Evolutionary conservation across 2,888 invertebrate genomes (phyloP).

Genomic region (Eilema griseolum): DNA sequence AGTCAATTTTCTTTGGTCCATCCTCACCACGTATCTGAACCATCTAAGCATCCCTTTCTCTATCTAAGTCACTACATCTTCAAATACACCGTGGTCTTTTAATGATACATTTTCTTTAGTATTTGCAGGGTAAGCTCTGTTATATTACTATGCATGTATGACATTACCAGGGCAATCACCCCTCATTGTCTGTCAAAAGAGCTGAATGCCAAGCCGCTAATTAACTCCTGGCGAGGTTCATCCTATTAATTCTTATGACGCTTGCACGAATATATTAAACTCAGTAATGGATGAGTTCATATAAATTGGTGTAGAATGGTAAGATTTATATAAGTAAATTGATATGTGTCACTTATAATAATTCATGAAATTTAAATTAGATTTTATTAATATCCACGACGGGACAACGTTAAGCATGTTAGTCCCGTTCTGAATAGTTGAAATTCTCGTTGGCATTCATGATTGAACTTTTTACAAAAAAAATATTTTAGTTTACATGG

Average conservation of each 20-base stretch:
- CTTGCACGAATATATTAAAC: conserved; percentile 16
- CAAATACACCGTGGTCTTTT: no score
- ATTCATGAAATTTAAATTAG: neutral
- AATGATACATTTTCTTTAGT: no score
- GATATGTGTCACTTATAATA: neutral
- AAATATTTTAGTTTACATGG: no score
- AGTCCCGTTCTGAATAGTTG: no score
- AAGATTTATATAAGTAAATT: neutral
- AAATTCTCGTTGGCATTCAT: no score
- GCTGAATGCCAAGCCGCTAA: conserved; percentile 4
- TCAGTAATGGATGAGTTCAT: neutral
- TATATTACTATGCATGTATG: neutral
- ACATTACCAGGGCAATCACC: conserved; percentile 13
- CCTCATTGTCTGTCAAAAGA: neutral
- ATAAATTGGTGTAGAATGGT: neutral
- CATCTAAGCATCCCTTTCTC: no score
- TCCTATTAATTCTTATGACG: conserved; percentile 2
- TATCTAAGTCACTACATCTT: no score
- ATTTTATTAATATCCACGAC: neutral
- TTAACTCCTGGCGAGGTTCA: conserved; percentile 7
- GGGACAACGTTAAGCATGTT: no score
- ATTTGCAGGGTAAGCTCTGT: no score
- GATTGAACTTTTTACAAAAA: no score
- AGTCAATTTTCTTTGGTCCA: no score
- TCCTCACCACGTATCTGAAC: no score